Conservation (phyloP, 2,888 invertebrate species). For the Opisthograptis luteolata region DNA sequence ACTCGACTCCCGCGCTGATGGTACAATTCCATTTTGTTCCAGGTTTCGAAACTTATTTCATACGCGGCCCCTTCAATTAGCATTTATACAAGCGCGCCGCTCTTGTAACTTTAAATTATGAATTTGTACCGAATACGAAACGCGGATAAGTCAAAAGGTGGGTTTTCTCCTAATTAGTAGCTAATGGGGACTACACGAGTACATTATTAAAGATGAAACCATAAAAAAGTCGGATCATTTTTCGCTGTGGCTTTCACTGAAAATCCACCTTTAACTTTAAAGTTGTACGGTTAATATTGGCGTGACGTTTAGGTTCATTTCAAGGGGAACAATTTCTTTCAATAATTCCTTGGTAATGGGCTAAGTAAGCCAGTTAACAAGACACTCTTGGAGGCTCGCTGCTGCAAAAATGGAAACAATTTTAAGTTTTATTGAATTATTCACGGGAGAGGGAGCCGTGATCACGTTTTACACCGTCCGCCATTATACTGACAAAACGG, state of each 20-base stretch:
- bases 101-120: constrained; percentile 41
- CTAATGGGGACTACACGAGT: constrained; percentile 58
- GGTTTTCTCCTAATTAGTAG: constrained; percentile 54
- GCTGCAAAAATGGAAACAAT: constrained; percentile 55
- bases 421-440: constrained; percentile 61
- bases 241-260: constrained; percentile 22
- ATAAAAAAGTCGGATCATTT: constrained; percentile 57
- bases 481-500: not conserved
- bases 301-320: constrained; percentile 33
- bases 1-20: constrained; percentile 11
- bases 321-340: constrained; percentile 60
- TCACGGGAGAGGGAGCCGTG: constrained; percentile 24
- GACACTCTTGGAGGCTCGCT: constrained; percentile 52
- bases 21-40: constrained; percentile 28
- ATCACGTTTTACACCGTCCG: constrained; percentile 5
- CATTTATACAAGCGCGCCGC: constrained; percentile 31
- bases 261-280: constrained; percentile 19
- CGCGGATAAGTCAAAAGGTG: constrained; percentile 45
- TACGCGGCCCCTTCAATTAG: constrained; percentile 36
- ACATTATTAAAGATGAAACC: constrained; percentile 50
- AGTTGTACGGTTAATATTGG: constrained; percentile 35
- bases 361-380: constrained; percentile 70
- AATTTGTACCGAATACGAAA: constrained; percentile 38
- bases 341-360: constrained; percentile 65
- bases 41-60: constrained; percentile 25